Evolutionary conservation across 2,888 invertebrate species (phyloP), one percentile per base, ranked within the genome.

Genomic region (Nebria salina): DNA sequence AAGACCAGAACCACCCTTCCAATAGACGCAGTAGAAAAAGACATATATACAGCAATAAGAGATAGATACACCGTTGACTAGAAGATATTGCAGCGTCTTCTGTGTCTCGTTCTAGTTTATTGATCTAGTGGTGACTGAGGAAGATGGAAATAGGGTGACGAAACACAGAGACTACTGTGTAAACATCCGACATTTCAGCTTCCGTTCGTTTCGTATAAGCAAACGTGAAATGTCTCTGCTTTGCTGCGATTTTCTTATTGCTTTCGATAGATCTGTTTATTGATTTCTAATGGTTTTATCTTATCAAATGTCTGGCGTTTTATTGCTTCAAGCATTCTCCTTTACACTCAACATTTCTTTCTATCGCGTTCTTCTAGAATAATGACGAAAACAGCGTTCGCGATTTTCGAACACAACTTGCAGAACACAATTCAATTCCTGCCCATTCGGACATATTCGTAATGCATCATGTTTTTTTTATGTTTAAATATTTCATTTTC

Each of bases 281-380:
- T 70, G 70, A 70, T 70, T 70, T 70, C 70, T 70, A 70, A 70
- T 70, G 70, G 70, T 70, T 70, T 70, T 70, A 70, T 70, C 70
- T 70, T 70, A 25, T 70, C 70, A 70, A 70, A 25, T 25, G 70
- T 70, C 70, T 70, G 25, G 4, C 70, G 26, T 26, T 70, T 70
- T 34, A 34, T 25, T 25, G 68, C 68, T 68, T 8, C 54, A 54
- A 54, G 54, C 54, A 54, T 54, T 54, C 54, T 54, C 54, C 2
- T 54, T 54, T 54, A 54, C 66, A 66, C 66, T 66, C 66, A 25
- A 15, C 25, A 54, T 54, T 54, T 54, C 54, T 54, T 54, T 54
- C 54, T 8, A 54, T 11, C 13, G 54, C 4, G 7, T 54, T 54
- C 54, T 54, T 5, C 11, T 7, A 54, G 3, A 54, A 54, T 54